These are phyloP conservation scores for Gymnogyps californianus DNA, from an alignment of 2,113 vertebrate genomes.

Conservation along the genomic window DNA sequence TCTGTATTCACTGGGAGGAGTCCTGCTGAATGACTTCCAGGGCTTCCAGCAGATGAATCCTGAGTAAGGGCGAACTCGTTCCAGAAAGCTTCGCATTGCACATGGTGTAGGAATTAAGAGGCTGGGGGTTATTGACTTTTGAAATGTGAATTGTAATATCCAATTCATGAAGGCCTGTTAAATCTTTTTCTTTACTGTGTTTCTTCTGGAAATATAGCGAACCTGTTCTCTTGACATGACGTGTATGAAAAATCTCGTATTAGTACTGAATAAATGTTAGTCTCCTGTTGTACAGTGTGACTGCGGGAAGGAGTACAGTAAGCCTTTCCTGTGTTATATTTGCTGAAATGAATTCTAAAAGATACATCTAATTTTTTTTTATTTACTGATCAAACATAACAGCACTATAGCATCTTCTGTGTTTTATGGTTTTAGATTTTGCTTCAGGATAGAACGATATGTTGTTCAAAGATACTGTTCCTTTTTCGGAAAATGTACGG, in stretches of 20 bases:
- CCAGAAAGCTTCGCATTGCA: neutral
- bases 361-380: neutral
- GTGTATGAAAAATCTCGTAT: neutral
- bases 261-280: neutral
- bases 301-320: neutral
- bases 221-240: neutral
- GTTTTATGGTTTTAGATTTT: neutral
- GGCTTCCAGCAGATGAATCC: neutral
- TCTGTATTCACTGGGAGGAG: neutral
- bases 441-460: neutral
- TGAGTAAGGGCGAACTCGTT: neutral
- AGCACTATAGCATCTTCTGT: neutral
- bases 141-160: neutral
- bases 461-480: neutral
- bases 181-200: neutral
- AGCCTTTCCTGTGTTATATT: neutral
- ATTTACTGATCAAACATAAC: neutral
- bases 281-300: neutral
- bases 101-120: neutral
- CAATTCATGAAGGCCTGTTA: neutral
- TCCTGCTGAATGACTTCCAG: slow-evolving; percentile 40
- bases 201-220: neutral
- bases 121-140: neutral
- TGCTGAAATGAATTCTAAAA: neutral
- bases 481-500: neutral